Evolutionary conservation across 2,888 invertebrate genomes (phyloP).

Genomic region (Acrobasis repandana): DNA sequence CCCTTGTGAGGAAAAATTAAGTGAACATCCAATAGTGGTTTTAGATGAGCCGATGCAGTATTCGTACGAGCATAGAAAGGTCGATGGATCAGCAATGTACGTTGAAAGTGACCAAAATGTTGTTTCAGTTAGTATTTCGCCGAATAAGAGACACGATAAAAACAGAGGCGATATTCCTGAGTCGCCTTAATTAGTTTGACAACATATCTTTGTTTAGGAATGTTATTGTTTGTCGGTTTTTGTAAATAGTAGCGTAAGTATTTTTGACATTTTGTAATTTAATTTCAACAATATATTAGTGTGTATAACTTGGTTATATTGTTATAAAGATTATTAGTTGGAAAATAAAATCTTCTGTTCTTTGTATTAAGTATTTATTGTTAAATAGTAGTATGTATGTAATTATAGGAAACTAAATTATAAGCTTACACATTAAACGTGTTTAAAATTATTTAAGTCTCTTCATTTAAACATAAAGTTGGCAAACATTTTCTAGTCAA

Average conservation of each 20-base stretch:
- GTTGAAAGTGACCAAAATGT: slow-evolving; percentile 30
- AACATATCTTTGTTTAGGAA: neutral
- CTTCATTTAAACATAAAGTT: slow-evolving; percentile 26
- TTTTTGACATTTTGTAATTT: too few species aligned
- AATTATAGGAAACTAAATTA: slow-evolving; percentile 27
- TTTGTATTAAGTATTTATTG: slow-evolving; percentile 23
- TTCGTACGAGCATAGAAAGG: slow-evolving; percentile 33
- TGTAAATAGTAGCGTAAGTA: neutral
- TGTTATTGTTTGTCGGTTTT: neutral
- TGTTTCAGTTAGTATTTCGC: slow-evolving; percentile 27
- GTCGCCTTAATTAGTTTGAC: neutral
- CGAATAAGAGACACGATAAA: neutral
- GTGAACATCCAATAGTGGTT: slow-evolving; percentile 37
- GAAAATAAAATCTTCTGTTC: neutral
- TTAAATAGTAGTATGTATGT: slow-evolving; percentile 26
- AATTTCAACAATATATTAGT: too few species aligned
- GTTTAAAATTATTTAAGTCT: slow-evolving; percentile 23
- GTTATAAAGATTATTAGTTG: neutral
- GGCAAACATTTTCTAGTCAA: slow-evolving; percentile 21
- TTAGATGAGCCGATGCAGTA: slow-evolving; percentile 29
- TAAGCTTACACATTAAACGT: slow-evolving; percentile 25
- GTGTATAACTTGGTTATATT: neutral
- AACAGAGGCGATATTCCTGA: slow-evolving; percentile 32
- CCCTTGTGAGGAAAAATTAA: slow-evolving; percentile 22
- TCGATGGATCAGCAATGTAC: slow-evolving; percentile 34